phyloP scores from a whole-genome alignment of 2,888 invertebrate species.

The Amblyjoppa proteus region DNA sequence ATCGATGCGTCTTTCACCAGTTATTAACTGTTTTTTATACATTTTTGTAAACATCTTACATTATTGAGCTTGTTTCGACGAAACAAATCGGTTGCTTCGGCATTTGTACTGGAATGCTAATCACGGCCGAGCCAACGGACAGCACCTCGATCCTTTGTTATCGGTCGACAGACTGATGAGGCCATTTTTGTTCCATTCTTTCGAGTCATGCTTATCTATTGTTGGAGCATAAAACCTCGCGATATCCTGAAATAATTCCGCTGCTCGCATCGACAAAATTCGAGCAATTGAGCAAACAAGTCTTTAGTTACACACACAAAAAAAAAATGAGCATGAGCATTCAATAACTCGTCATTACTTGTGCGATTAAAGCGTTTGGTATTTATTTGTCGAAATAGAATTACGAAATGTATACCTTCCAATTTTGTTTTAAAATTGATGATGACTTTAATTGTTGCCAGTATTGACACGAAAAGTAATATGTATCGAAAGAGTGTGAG shows the following conservation, averaged over 20 bases:
- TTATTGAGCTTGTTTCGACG: conserved; percentile 3
- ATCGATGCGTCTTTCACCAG: conserved; percentile 5
- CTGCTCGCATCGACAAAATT: conserved; percentile 66
- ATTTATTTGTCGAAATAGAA: no score
- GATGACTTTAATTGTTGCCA: no score
- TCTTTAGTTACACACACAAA: neutral
- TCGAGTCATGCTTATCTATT: conserved; percentile 15
- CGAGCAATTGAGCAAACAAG: neutral
- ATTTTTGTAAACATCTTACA: conserved; percentile 1
- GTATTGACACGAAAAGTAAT: no score
- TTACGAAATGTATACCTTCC: no score
- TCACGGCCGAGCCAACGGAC: conserved; percentile 38
- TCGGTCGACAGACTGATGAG: conserved; percentile 59
- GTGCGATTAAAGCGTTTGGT: no score
- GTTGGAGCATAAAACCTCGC: conserved; percentile 73
- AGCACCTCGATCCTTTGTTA: conserved; percentile 55
- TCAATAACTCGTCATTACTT: no score
- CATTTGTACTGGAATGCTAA: conserved; percentile 5
- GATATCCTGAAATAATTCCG: conserved; percentile 78
- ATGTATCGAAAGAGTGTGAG: no score
- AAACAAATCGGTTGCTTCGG: neutral
- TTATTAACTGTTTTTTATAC: neutral
- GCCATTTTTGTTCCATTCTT: conserved; percentile 34
- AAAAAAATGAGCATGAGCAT: neutral
- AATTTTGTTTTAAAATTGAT: no score